These are phyloP conservation scores for Phortica variegata DNA, from an alignment of 1,140 invertebrate species.

Conservation along the genomic window DNA sequence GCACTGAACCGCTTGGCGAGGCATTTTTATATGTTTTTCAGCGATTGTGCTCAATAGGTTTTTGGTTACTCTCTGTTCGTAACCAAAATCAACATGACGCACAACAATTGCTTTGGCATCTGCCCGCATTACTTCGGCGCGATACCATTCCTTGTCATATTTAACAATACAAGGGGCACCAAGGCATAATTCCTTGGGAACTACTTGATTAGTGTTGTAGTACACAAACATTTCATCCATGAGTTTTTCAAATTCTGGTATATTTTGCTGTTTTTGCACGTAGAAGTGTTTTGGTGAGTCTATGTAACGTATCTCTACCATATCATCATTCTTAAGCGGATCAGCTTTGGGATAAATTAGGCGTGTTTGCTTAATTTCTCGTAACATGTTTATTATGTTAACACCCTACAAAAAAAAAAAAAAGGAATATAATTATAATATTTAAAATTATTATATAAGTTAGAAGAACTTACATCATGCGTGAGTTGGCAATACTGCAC, in stretches of 20 bases:
- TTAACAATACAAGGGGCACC: constrained; percentile 73
- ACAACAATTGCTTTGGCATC: constrained; percentile 42
- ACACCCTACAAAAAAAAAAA: constrained; percentile 34
- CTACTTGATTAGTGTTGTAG: constrained; percentile 53
- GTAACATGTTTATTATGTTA: constrained; percentile 58
- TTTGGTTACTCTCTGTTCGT: constrained; percentile 67
- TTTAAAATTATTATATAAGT: constrained; percentile 46
- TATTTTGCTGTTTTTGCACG: constrained; percentile 66
- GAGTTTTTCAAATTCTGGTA: constrained; percentile 58
- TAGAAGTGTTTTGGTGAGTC: constrained; percentile 71
- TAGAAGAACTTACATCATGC: constrained; percentile 40
- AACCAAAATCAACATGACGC: constrained; percentile 74
- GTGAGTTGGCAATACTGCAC: constrained; percentile 71
- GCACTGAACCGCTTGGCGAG: constrained; percentile 76
- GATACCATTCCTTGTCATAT: constrained; percentile 75
- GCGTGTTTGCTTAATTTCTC: constrained; percentile 57
- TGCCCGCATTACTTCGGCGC: constrained; percentile 62
- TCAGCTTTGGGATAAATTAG: constrained; percentile 61
- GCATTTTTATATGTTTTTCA: constrained; percentile 65
- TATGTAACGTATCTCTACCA: constrained; percentile 69
- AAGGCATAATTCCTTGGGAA: constrained; percentile 58
- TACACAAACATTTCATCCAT: constrained; percentile 55
- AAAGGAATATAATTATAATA: not conserved
- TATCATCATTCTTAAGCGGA: constrained; percentile 58
- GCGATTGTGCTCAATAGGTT: constrained; percentile 65